A percentile compares a stretch with the other conserved stretches of the same genome.
phyloP scores from a whole-genome alignment of 2,113 vertebrate species.

The Tachysurus vachellii region DNA sequence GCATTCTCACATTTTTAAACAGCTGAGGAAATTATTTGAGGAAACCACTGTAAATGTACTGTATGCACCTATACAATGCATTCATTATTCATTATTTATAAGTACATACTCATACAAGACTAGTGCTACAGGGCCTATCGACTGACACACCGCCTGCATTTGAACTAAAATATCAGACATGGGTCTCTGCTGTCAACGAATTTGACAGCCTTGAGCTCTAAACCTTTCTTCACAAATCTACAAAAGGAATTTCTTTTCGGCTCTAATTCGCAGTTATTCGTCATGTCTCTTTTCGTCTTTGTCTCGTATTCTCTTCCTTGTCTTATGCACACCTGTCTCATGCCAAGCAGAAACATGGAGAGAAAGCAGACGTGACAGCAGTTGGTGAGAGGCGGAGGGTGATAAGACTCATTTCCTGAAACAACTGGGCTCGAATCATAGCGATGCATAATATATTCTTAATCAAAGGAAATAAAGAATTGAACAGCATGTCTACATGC shows the following conservation, averaged over 20 bases:
- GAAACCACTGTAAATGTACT: background rate
- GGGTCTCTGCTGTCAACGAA: constrained; percentile 1
- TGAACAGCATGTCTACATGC: constrained; percentile 30
- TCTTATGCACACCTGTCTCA: constrained; percentile 17
- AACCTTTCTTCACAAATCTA: constrained; percentile 25
- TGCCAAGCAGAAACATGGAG: constrained; percentile 11
- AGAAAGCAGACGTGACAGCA: constrained; percentile 35
- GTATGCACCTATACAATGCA: background rate
- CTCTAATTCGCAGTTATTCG: constrained; percentile 36
- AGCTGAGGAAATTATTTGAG: background rate
- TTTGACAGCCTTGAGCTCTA: constrained; percentile 32
- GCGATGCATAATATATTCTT: constrained; percentile 37
- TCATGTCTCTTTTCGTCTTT: constrained; percentile 16
- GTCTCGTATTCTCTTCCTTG: background rate
- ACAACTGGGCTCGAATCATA: constrained; percentile 19
- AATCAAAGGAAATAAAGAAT: constrained; percentile 48
- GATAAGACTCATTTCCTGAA: constrained; percentile 41
- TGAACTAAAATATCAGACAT: constrained; percentile 25
- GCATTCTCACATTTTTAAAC: background rate
- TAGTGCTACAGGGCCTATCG: background rate
- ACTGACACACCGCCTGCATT: constrained; percentile 25
- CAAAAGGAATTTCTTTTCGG: constrained; percentile 33
- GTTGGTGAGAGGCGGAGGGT: constrained; percentile 21
- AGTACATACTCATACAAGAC: background rate
- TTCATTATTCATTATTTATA: background rate